These are phyloP conservation scores for Rhaphigaster nebulosa DNA, from an alignment of 2,888 invertebrate species.

Conservation along the genomic window DNA sequence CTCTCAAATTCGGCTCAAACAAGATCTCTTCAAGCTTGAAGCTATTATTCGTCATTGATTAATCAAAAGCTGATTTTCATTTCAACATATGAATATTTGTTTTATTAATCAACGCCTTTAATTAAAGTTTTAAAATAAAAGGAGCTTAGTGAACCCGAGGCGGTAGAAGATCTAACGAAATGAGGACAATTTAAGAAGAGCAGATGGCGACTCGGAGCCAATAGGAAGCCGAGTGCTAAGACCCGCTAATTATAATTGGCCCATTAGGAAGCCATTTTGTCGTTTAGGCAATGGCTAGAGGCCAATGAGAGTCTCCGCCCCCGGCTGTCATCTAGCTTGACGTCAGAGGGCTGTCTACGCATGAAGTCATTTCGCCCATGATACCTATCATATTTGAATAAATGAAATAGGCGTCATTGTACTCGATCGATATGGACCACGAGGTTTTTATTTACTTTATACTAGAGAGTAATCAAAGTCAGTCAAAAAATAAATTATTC, in stretches of 20 bases:
- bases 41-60: too few species aligned
- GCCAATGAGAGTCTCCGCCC: constrained; percentile 20
- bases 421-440: too few species aligned
- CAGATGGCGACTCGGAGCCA: constrained; percentile 11
- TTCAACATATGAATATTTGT: too few species aligned
- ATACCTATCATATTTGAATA: neutral
- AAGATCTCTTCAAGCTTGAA: too few species aligned
- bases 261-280: constrained; percentile 47
- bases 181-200: constrained; percentile 3
- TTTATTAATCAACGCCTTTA: neutral
- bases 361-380: neutral
- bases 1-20: too few species aligned
- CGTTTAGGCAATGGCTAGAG: constrained; percentile 38
- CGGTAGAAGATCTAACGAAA: neutral
- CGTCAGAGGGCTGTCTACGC: neutral
- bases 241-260: constrained; percentile 46
- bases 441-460: too few species aligned
- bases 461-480: too few species aligned
- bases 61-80: too few species aligned
- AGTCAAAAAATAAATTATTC: too few species aligned
- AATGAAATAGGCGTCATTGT: too few species aligned
- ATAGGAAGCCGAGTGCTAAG: constrained; percentile 10
- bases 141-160: neutral
- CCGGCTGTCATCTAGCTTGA: neutral
- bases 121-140: neutral